Base-by-base conservation (phyloP, 2,113 vertebrate genomes). In the Ivindomyrus marchei region DNA sequence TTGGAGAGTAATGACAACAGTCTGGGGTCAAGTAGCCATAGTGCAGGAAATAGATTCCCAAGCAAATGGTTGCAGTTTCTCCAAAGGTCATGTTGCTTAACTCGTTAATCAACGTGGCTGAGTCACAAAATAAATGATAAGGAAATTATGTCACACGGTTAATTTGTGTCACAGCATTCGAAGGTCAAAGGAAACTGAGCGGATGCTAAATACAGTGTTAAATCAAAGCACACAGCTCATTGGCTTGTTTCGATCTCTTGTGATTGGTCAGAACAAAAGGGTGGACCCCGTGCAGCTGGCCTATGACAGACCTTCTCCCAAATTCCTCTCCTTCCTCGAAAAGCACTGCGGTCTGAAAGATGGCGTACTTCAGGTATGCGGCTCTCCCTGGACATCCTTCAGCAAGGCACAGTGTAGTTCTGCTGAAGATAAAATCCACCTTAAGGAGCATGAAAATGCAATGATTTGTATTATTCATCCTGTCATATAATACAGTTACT, bases 251-350 rank as follows among this genome's bases (percentile, higher is more conserved):
- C 0, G 21, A 7, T 80, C 87, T 88, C 45, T 90, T 87, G 89
- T 88, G 52, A 11, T 92, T 56, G 31, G 21, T 85, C 89, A 98
- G 98, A 95, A 96, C 87, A 97, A 97, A 91, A 94, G 94, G 49
- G 85, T 97, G 53, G 96, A 98, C 85, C 97, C 97, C 2, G 95
- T 95, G 77, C 95, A 95, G 88, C 94, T 98, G 95, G 97, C 97
- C 2, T 97, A 97, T 9, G 98, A 98, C 91, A 94, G 98, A 70
- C 98, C 98, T 0, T 98, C 98, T 0, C 95, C 95, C 74, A 98
- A 98, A 91, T 94, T 98, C 90, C 94, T 97, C 85, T 96, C 96
- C 53, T 98, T 98, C 92, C 93, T 98, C 90, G 96, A 95, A 77
- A 98, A 97, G 91, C 97, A 98, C 92, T 98, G 96, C 93, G 93